phyloP scores from a whole-genome alignment of 2,888 invertebrate species.

The Crossocerus cetratus region DNA sequence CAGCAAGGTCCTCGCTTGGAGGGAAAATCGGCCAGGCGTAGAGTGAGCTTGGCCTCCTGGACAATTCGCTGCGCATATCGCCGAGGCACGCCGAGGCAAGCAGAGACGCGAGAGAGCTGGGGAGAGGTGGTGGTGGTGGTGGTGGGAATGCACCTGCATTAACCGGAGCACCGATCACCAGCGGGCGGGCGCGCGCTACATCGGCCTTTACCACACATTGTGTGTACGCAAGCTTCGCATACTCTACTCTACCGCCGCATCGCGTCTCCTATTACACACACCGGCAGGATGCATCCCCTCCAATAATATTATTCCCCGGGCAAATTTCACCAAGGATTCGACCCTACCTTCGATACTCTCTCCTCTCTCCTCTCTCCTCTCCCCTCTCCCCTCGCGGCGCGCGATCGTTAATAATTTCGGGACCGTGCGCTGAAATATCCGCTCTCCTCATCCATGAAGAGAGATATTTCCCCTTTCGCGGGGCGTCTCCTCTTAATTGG shows the following conservation, averaged over 20 bases:
- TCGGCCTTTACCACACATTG: not conserved
- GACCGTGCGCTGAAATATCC: no score
- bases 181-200: not conserved
- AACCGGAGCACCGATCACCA: constrained; percentile 34
- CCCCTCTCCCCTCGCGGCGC: no score
- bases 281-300: not conserved
- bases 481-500: no score
- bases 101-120: no score
- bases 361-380: not conserved
- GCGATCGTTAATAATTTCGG: no score
- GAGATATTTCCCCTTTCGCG: no score
- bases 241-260: no score
- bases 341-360: not conserved
- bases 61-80: constrained; percentile 49
- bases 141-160: constrained; percentile 39
- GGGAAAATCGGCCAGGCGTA: constrained; percentile 25
- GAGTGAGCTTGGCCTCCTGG: constrained; percentile 42
- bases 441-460: no score
- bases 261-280: not conserved
- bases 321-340: constrained; percentile 13
- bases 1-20: constrained; percentile 20
- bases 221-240: no score
- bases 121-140: not conserved
- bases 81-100: constrained; percentile 24
- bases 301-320: constrained; percentile 11